Percentiles rank a stretch among this genome's conserved stretches.
These are phyloP conservation scores for Murina feae DNA, from an alignment of 2,113 vertebrate genomes.

Conservation along the genomic window DNA sequence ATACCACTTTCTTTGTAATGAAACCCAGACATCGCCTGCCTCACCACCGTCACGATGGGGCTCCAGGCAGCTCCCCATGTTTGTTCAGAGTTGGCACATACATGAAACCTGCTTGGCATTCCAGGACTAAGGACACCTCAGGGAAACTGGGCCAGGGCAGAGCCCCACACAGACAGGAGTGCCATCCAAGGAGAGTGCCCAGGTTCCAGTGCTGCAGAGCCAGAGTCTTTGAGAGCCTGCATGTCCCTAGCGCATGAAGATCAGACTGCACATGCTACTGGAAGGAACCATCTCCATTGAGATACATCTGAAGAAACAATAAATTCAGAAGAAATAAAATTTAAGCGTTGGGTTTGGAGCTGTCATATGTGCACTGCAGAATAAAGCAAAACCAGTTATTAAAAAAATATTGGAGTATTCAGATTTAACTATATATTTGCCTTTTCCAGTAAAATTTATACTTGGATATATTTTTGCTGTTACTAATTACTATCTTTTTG, in stretches of 20 bases:
- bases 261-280: background rate
- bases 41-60: background rate
- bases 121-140: background rate
- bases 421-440: background rate
- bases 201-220: background rate
- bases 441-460: background rate
- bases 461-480: background rate
- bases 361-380: background rate
- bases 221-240: background rate
- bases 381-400: constrained; percentile 22
- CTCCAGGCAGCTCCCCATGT: background rate
- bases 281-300: background rate
- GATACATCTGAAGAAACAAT: background rate
- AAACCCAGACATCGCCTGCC: background rate
- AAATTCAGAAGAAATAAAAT: background rate
- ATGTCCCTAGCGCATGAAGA: fast-evolving
- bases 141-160: background rate
- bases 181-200: background rate
- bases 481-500: background rate
- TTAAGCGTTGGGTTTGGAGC: background rate
- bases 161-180: background rate
- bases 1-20: background rate
- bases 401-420: background rate
- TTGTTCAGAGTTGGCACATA: background rate
- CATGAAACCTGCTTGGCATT: background rate